A percentile compares a stretch with the other conserved stretches of the same genome.
Conservation (phyloP, 2,113 vertebrate species). For the Antennarius striatus region DNA sequence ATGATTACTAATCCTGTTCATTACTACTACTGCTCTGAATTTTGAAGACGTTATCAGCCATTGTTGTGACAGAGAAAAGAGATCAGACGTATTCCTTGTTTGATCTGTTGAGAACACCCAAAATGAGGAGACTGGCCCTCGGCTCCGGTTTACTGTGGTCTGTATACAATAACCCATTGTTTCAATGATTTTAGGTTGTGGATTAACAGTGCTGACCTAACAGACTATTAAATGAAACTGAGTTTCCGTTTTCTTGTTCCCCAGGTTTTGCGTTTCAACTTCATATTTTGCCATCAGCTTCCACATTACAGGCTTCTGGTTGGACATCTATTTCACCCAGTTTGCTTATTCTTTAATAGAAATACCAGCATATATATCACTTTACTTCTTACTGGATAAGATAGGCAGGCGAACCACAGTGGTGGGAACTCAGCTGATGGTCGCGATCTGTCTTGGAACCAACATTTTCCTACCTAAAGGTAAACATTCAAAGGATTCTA, state of each 20-base stretch:
- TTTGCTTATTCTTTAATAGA: slow-evolving; percentile 72
- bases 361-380: slow-evolving; percentile 68
- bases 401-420: slow-evolving; percentile 65
- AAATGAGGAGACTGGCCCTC: slow-evolving; percentile 76
- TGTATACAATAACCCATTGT: slow-evolving; percentile 2
- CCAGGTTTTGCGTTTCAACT: slow-evolving; percentile 74
- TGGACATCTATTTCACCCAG: slow-evolving; percentile 79
- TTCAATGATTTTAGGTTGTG: not conserved
- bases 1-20: not conserved
- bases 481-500: slow-evolving; percentile 43
- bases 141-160: slow-evolving; percentile 76
- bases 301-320: slow-evolving; percentile 75
- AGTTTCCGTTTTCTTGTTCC: slow-evolving; percentile 3
- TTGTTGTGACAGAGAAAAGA: slow-evolving; percentile 52
- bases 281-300: slow-evolving; percentile 79
- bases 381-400: slow-evolving; percentile 71
- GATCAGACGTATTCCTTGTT: slow-evolving; percentile 70
- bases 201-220: not conserved
- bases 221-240: not conserved
- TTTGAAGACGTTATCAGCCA: slow-evolving; percentile 69
- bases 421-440: slow-evolving; percentile 52
- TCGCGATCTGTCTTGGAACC: slow-evolving; percentile 68
- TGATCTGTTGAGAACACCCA: slow-evolving; percentile 77
- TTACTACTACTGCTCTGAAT: not conserved
- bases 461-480: slow-evolving; percentile 77